These are phyloP conservation scores for Tetramorium parvispinum DNA, from an alignment of 1,140 invertebrate species.

Conservation along the genomic window DNA sequence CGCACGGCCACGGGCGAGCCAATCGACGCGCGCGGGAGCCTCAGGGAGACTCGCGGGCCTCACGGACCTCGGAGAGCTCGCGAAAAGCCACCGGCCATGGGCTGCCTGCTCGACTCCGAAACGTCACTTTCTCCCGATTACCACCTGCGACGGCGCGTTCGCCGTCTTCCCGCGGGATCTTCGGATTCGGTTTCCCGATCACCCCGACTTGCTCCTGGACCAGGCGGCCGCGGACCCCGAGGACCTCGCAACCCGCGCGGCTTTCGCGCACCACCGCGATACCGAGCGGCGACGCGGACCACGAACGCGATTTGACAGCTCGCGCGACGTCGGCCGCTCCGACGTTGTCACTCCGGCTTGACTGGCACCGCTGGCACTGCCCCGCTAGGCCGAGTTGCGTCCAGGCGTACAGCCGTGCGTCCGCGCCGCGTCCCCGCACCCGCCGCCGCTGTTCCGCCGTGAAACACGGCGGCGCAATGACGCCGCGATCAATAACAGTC, in stretches of 20 bases:
- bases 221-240: slow-evolving; percentile 17
- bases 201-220: not conserved
- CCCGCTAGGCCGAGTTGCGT: slow-evolving; percentile 21
- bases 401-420: slow-evolving; percentile 21
- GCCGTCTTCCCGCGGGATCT: not conserved
- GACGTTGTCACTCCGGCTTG: slow-evolving; percentile 47
- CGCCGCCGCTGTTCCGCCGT: slow-evolving; percentile 55
- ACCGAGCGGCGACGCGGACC: not conserved
- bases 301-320: not conserved
- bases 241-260: not conserved
- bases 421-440: not conserved
- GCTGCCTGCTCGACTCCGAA: slow-evolving; percentile 35
- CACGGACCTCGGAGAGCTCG: slow-evolving; percentile 49
- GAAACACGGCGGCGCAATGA: slow-evolving; percentile 70
- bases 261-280: not conserved
- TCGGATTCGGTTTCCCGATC: too few species aligned
- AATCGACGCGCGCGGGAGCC: slow-evolving; percentile 36
- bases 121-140: slow-evolving; percentile 69
- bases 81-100: slow-evolving; percentile 58
- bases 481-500: slow-evolving; percentile 67
- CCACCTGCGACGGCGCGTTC: slow-evolving; percentile 1
- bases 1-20: slow-evolving; percentile 18
- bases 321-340: slow-evolving; percentile 35
- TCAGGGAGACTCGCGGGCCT: slow-evolving; percentile 9
- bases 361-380: slow-evolving; percentile 24